Percentiles rank a stretch among this genome's conserved stretches.
These are phyloP conservation scores for Tapera naevia DNA, from an alignment of 2,797 vertebrate species.

Conservation along the genomic window DNA sequence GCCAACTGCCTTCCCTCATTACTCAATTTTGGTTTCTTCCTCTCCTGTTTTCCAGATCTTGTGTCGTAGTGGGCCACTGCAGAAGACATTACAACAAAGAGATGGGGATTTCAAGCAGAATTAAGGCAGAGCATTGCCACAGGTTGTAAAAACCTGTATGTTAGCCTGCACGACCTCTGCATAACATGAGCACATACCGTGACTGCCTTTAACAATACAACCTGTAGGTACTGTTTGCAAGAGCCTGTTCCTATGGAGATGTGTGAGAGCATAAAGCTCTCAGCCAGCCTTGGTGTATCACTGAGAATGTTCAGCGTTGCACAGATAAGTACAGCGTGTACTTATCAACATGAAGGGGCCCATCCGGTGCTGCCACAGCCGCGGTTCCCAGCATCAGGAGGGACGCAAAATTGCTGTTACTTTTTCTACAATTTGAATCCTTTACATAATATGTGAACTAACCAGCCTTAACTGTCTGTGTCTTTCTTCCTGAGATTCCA, in stretches of 20 bases:
- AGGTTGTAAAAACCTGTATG: background rate
- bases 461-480: fast-evolving
- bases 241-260: background rate
- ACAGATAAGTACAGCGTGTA: background rate
- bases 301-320: background rate
- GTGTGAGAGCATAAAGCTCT: background rate
- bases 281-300: background rate
- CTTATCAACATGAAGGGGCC: background rate
- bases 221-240: background rate
- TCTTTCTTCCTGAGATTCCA: background rate
- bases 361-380: fast-evolving
- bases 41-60: background rate
- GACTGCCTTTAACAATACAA: background rate
- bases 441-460: background rate
- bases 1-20: background rate
- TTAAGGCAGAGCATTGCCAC: background rate
- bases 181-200: background rate
- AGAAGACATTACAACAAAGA: background rate
- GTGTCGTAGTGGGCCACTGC: background rate
- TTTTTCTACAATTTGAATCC: background rate
- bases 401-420: background rate
- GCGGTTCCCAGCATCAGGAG: background rate
- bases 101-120: background rate
- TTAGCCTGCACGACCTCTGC: background rate
- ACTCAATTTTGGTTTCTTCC: background rate